Base-by-base conservation (phyloP, 2,888 invertebrate genomes). In the Tridacna crocea region DNA sequence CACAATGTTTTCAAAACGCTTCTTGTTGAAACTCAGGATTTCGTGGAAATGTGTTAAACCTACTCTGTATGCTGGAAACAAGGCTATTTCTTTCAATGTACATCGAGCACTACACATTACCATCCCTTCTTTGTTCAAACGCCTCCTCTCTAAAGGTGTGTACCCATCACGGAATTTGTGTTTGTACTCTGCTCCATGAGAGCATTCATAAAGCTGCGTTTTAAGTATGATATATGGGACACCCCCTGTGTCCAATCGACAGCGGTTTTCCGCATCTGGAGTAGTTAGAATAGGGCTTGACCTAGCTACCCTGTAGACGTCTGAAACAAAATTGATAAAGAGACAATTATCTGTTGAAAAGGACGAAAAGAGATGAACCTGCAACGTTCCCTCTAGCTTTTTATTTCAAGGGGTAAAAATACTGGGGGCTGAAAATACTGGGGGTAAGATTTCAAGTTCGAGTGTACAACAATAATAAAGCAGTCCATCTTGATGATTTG, bases 191-290 rank as follows among this genome's bases (percentile, higher is more conserved):
- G 13, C 26, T 13, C 61, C 61, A 22, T 61, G 61, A n/a, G 22
- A 22, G 22, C 61, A 61, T 2, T 61, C 61, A 22, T 61, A 61
- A 10, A 13, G n/a, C 26, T 26, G 61, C 4, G 61, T 61, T 4
- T 22, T 22, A 17, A 61, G n/a, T 24, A 61, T 61, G 13, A 61
- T 61, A 22, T 61, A 61, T 13, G 61, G 61, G 13, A 61, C 61
- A 61, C 61, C 61, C 1, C 61, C 19, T n/a, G 61, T 61, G 61
- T 61, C 61, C 3, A 61, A n/a, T 19, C 61, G n/a, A 61, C 61
- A 61, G 13, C 61, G 61, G 15, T 13, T 13, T 22, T 61, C 61
- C 15, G 12, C 22, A 22, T 61, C n/a, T 13, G 61, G n/a, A 13
- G 22, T n/a, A 10, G 61, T 61, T 13, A 61, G 61, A 22, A 61